Evolutionary conservation across 2,888 invertebrate genomes (phyloP).

Genomic region (Strigamia crassipes): DNA sequence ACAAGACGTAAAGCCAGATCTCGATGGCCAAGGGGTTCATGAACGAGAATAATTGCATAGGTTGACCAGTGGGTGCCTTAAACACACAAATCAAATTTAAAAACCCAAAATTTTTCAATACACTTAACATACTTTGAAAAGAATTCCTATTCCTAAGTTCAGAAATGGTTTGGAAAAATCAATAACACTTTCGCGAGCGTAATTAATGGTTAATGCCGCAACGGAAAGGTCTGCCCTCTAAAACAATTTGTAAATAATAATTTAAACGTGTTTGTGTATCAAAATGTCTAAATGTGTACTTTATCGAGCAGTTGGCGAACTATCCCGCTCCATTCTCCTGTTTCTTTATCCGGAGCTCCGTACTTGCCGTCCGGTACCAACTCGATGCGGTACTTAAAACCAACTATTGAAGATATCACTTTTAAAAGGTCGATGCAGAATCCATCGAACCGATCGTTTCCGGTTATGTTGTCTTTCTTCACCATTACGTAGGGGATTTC

Average conservation of each 20-base stretch:
- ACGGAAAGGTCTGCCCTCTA: slow-evolving; percentile 95
- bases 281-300: slow-evolving; percentile 61
- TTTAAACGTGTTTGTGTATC: no score
- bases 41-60: slow-evolving; percentile 82
- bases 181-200: slow-evolving; percentile 89
- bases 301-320: slow-evolving; percentile 84
- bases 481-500: slow-evolving; percentile 92
- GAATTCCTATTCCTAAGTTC: slow-evolving; percentile 94
- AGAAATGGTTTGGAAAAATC: slow-evolving; percentile 99
- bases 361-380: slow-evolving; percentile 86
- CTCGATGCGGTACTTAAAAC: slow-evolving; percentile 83
- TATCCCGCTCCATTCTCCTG: slow-evolving; percentile 88
- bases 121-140: slow-evolving; percentile 74
- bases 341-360: slow-evolving; percentile 83
- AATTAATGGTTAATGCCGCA: slow-evolving; percentile 97
- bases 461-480: slow-evolving; percentile 67
- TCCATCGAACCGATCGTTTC: slow-evolving; percentile 71
- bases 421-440: slow-evolving; percentile 89
- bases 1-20: slow-evolving; percentile 82
- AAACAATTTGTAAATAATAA: slow-evolving; percentile 49
- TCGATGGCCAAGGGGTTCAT: slow-evolving; percentile 84
- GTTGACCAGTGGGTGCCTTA: slow-evolving; percentile 85
- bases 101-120: neutral
- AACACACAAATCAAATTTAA: neutral
- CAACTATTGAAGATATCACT: slow-evolving; percentile 79